A percentile compares a stretch with the other conserved stretches of the same genome.
These are phyloP conservation scores for Therioaphis trifolii DNA, from an alignment of 2,888 invertebrate species.

Conservation along the genomic window DNA sequence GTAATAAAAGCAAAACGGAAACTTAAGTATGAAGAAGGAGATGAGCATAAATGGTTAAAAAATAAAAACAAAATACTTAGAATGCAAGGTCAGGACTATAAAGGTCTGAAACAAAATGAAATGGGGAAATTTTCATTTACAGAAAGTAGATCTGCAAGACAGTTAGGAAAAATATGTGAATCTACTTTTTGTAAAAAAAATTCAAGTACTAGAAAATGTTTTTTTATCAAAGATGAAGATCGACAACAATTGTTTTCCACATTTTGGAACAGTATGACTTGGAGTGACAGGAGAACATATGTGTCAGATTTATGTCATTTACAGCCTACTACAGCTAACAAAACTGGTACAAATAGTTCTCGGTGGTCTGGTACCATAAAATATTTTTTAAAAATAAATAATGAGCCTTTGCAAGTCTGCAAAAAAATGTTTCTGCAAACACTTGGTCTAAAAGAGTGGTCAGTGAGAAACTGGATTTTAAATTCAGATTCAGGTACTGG, in stretches of 20 bases:
- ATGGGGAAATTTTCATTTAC: background rate
- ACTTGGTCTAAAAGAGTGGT: slow-evolving; percentile 7
- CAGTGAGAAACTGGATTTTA: slow-evolving; percentile 15
- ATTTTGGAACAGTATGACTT: slow-evolving; percentile 11
- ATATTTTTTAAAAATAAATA: slow-evolving; percentile 17
- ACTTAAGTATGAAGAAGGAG: slow-evolving; percentile 1
- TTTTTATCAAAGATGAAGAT: background rate
- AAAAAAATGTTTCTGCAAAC: slow-evolving; percentile 20
- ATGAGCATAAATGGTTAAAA: slow-evolving; percentile 6
- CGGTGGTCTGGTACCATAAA: background rate
- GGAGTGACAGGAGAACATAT: slow-evolving; percentile 19
- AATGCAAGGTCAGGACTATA: slow-evolving; percentile 17
- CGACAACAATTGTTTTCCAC: background rate
- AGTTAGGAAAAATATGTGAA: background rate
- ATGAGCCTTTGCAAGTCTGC: slow-evolving; percentile 16
- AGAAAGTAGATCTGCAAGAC: background rate
- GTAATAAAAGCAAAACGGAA: slow-evolving; percentile 2
- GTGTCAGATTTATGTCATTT: slow-evolving; percentile 6
- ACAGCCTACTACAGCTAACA: background rate
- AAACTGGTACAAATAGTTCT: slow-evolving; percentile 15
- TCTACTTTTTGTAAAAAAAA: slow-evolving; percentile 2
- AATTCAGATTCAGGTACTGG: background rate
- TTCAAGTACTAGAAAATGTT: background rate
- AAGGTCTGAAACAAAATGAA: slow-evolving; percentile 6
- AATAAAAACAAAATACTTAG: slow-evolving; percentile 16